Evolutionary conservation across 2,113 vertebrate genomes (phyloP).

Genomic region (Menura novaehollandiae): DNA sequence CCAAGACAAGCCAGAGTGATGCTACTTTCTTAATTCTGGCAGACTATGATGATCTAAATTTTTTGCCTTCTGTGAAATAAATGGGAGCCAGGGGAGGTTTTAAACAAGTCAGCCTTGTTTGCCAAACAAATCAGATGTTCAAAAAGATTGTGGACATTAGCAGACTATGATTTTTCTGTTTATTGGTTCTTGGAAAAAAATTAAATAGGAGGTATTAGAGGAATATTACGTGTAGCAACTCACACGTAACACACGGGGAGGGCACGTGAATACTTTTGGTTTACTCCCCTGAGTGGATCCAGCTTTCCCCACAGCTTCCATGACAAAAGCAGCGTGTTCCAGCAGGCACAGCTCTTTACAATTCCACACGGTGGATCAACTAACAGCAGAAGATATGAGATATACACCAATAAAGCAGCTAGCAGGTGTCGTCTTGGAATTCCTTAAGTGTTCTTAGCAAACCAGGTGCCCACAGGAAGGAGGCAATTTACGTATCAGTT

Average conservation of each 20-base stretch:
- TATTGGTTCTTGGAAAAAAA: neutral
- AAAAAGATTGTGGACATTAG: neutral
- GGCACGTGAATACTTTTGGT: neutral
- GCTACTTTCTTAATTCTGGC: conserved; percentile 1
- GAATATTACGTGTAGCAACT: neutral
- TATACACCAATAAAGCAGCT: conserved; percentile 30
- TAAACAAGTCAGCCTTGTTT: neutral
- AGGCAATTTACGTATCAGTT: conserved; percentile 47
- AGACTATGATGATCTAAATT: neutral
- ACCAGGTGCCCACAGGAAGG: conserved; percentile 52
- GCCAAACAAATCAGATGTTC: neutral
- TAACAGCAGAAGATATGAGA: neutral
- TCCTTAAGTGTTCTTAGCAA: conserved; percentile 56
- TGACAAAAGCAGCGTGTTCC: neutral
- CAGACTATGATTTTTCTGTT: neutral
- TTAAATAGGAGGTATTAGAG: neutral
- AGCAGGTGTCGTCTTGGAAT: conserved; percentile 43
- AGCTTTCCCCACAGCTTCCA: neutral
- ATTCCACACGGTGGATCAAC: neutral
- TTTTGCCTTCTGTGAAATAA: neutral
- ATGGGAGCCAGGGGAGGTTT: neutral
- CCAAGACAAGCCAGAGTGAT: neutral
- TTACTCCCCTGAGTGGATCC: neutral
- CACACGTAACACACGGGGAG: fast-evolving
- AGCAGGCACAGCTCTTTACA: neutral